Base-by-base conservation (phyloP, 64 coral and sea anemone species). In the Pocillopora verrucosa region DNA sequence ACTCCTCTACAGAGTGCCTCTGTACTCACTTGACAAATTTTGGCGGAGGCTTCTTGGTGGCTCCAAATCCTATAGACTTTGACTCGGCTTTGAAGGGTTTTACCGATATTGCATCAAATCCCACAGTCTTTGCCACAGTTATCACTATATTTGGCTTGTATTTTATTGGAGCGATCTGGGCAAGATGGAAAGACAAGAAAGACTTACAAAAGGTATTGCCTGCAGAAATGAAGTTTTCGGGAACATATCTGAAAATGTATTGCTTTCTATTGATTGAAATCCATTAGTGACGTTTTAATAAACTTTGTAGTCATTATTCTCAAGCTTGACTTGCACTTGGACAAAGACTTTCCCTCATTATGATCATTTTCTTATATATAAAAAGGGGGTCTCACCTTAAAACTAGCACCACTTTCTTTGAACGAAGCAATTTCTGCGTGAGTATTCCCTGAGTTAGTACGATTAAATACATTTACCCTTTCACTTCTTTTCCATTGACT, bases 21-120 rank as follows among this genome's bases (percentile, higher is more conserved):
- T 97, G 95, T 76, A 83, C 75, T 13, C 95, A 97, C 61, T 82
- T 97, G 34, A 97, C 95, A 13, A 93, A 92, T 30, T 97, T 97
- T 88, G 95, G 95, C 45, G 89, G 95, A 20, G 88, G 95, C 22
- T 91, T 97, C 58, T 93, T 97, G 56, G 95, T 97, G 24, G 91
- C 91, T 19, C 95, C 95, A 4, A 97, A 97, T 84, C 95, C 95
- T 38, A 97, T 97, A 22, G 85, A 97, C 75, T 97, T 97, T 58
- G 57, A 70, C 56, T 72, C 62, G 22, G 95, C 78, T 22, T 79
- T 97, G 15, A 62, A 87, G 51, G 95, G 88, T 57, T 97, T 97
- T 24, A 58, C 83, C 26, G 81, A 97, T 72, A 63, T 97, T 16
- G 51, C 87, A 1, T 62, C 73, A 2, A 97, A 97, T 56, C 95